Base-by-base conservation (phyloP, 2,797 vertebrate genomes). In the Pagetopsis macropterus region DNA sequence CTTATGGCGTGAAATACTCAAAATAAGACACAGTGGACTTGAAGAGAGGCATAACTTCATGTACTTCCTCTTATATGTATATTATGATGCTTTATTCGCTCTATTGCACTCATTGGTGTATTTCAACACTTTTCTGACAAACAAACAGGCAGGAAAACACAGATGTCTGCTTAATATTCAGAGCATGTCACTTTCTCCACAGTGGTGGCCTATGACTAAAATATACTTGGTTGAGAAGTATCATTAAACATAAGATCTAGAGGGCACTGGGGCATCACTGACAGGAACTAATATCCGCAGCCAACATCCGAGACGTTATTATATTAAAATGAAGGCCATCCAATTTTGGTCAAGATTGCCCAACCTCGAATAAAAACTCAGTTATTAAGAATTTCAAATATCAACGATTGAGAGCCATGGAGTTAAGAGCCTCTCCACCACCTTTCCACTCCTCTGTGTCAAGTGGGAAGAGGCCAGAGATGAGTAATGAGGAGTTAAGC, bases 271-370 rank as follows among this genome's bases (percentile, higher is more conserved):
- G 67, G 49, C 60, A 70, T 78, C 66, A 65, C 62, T 63, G 55
- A 15, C 63, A 57, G 63, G 37, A 72, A 48, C 58, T 60, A 60
- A 78, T 72, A 81, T 64, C 58, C 65, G 72, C 57, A 51, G 75
- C 67, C 45, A 66, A 81, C 62, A 65, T 79, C 68, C 75, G 77
- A 77, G 71, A 70, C 64, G 48, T 66, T 72, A 65, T 77, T 77
- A 65, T 69, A 68, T 73, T 66, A 78, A 70, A 51, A 78, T 69
- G 74, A 82, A 80, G 65, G 56, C 50, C 56, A 46, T 45, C 50
- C 62, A 59, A 73, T 78, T 84, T 81, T 66, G 50, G 54, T 58
- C 51, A 5, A 44, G 31, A 57, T 63, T 55, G 64, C 43, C 51
- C 55, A 50, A 56, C 37, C 54, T 37, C 41, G 43, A 49, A 49